A percentile compares a stretch with the other conserved stretches of the same genome.
These are phyloP conservation scores for Pionites leucogaster DNA, from an alignment of 2,113 vertebrate genomes.

Conservation along the genomic window DNA sequence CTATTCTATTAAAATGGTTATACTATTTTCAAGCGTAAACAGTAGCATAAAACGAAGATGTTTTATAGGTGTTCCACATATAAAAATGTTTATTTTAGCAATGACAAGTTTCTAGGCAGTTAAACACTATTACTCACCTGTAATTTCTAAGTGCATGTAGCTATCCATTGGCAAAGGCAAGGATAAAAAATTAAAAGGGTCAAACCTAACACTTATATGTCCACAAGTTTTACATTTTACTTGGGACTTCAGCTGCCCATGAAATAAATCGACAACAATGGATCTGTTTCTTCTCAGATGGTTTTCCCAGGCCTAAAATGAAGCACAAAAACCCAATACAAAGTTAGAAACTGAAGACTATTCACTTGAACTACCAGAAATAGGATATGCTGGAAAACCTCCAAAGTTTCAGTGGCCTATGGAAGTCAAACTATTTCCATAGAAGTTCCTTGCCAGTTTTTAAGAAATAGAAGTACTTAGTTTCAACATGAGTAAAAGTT, in stretches of 20 bases:
- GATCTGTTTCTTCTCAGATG: constrained; percentile 96
- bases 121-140: constrained; percentile 77
- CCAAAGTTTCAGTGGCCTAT: not conserved
- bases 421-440: not conserved
- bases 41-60: not conserved
- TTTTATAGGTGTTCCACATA: not conserved
- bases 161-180: constrained; percentile 98
- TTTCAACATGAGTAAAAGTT: not conserved
- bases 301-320: constrained; percentile 94
- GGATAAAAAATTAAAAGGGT: constrained; percentile 98
- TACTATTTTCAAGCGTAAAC: not conserved
- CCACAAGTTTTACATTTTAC: constrained; percentile 98
- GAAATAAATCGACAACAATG: constrained; percentile 97
- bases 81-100: not conserved
- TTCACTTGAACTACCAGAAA: not conserved
- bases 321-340: not conserved
- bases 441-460: not conserved
- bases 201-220: constrained; percentile 96
- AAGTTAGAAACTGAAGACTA: not conserved
- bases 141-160: constrained; percentile 99
- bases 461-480: not conserved
- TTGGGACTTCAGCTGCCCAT: constrained; percentile 97
- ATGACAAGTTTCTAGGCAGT: not conserved
- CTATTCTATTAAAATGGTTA: not conserved
- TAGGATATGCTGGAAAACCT: not conserved